Evolutionary conservation across 1,140 invertebrate species (phyloP).

Genomic region (Arion vulgaris): DNA sequence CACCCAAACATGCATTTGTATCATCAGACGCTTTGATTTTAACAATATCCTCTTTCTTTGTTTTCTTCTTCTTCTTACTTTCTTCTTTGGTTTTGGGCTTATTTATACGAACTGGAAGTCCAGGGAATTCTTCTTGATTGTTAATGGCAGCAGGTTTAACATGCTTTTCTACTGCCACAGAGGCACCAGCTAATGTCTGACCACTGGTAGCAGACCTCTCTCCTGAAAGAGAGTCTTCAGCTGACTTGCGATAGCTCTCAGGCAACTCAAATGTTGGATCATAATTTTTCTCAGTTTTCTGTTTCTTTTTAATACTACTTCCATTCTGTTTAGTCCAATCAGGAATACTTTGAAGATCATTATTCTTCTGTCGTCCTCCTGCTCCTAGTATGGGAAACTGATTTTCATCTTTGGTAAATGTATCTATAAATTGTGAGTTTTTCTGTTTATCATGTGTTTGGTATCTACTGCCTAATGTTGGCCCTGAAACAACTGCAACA

Average conservation of each 20-base stretch:
- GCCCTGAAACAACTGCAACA: neutral
- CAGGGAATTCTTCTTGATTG: conserved; percentile 36
- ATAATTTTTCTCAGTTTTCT: conserved; percentile 40
- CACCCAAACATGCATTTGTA: conserved; percentile 50
- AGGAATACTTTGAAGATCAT: neutral
- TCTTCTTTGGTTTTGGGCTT: conserved; percentile 14
- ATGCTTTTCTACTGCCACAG: neutral
- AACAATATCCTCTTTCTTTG: conserved; percentile 17
- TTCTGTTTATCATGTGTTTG: neutral
- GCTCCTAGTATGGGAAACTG: conserved; percentile 70
- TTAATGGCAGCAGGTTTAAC: neutral
- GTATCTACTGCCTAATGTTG: neutral
- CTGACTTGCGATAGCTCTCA: conserved; percentile 29
- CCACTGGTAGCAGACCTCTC: neutral
- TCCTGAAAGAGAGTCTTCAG: neutral
- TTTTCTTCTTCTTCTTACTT: conserved; percentile 26
- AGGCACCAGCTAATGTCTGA: conserved; percentile 18
- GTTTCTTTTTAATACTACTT: conserved; percentile 11
- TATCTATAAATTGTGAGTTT: neutral
- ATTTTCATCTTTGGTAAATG: conserved; percentile 50
- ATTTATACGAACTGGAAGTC: neutral
- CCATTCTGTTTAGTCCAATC: conserved; percentile 21
- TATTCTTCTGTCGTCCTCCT: conserved; percentile 20
- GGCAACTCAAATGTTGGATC: conserved; percentile 35
- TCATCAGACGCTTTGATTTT: conserved; percentile 13